phyloP scores from a whole-genome alignment of 1,140 invertebrate species.

The Calliphora vicina region DNA sequence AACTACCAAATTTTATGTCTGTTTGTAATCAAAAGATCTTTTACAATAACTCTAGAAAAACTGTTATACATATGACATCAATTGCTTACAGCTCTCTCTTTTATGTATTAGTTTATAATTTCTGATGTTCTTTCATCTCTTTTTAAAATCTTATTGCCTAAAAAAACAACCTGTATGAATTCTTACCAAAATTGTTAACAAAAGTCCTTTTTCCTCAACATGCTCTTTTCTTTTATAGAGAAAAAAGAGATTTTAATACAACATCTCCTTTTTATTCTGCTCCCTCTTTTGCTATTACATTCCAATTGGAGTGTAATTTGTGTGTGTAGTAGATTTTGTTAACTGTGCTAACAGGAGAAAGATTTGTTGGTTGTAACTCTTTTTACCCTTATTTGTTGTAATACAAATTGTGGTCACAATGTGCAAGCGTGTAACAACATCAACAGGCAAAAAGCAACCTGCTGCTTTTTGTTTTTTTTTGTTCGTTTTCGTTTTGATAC shows the following conservation, averaged over 20 bases:
- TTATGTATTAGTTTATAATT: too few species aligned
- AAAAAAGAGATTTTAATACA: too few species aligned
- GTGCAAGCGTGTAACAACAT: background rate
- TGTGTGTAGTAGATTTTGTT: background rate
- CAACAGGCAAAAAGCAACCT: conserved; percentile 31
- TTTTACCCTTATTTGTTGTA: conserved; percentile 2
- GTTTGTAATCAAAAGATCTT: too few species aligned
- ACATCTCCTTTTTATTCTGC: too few species aligned
- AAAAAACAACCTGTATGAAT: background rate
- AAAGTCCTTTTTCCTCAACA: too few species aligned
- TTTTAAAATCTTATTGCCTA: too few species aligned
- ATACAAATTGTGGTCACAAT: background rate
- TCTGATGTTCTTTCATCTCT: too few species aligned
- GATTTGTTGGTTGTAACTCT: background rate
- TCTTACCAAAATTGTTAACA: background rate
- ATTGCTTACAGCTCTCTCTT: too few species aligned
- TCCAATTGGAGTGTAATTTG: conserved; percentile 11
- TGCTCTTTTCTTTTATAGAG: too few species aligned
- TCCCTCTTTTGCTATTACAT: background rate
- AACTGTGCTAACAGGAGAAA: conserved; percentile 5
- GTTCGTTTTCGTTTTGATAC: background rate
- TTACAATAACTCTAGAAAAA: too few species aligned
- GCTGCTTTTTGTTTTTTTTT: background rate
- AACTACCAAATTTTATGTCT: too few species aligned
- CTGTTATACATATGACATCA: too few species aligned